Conservation (phyloP, 1,140 invertebrate species). For the Sinella curviseta region DNA sequence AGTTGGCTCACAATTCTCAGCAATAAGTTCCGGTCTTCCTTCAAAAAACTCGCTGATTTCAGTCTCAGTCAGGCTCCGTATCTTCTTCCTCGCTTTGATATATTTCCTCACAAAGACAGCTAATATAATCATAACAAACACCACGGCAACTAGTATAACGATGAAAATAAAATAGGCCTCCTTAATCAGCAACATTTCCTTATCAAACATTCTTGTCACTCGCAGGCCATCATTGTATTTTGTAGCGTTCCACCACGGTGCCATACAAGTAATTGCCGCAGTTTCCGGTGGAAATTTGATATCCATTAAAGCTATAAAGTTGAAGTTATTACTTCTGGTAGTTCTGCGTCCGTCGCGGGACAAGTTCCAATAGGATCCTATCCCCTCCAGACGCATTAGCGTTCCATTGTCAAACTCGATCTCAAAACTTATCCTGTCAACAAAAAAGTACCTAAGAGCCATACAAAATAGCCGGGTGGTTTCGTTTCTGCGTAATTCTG, state of each 20-base stretch:
- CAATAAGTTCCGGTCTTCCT: conserved; percentile 8
- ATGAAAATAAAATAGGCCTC: no score
- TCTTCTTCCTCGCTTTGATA: background rate
- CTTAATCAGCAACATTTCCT: no score
- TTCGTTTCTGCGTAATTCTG: background rate
- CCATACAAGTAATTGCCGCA: background rate
- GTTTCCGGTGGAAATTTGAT: background rate
- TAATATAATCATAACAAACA: background rate
- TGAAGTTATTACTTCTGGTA: background rate
- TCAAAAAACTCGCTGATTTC: conserved; percentile 22
- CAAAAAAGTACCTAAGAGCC: background rate
- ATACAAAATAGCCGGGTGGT: background rate
- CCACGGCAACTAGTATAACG: background rate
- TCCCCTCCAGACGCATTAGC: background rate
- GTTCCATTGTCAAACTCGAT: conserved; percentile 16
- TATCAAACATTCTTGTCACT: background rate
- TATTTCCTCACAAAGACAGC: background rate
- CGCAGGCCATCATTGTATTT: background rate
- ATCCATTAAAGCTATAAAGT: background rate
- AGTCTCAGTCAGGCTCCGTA: background rate
- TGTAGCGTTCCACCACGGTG: conserved; percentile 7
- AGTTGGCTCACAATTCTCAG: no score
- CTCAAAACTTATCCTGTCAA: background rate
- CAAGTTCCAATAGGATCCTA: background rate
- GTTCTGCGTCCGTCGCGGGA: background rate